Evolutionary conservation across 2,888 invertebrate species (phyloP).

Genomic region (Ormyrus rosae): DNA sequence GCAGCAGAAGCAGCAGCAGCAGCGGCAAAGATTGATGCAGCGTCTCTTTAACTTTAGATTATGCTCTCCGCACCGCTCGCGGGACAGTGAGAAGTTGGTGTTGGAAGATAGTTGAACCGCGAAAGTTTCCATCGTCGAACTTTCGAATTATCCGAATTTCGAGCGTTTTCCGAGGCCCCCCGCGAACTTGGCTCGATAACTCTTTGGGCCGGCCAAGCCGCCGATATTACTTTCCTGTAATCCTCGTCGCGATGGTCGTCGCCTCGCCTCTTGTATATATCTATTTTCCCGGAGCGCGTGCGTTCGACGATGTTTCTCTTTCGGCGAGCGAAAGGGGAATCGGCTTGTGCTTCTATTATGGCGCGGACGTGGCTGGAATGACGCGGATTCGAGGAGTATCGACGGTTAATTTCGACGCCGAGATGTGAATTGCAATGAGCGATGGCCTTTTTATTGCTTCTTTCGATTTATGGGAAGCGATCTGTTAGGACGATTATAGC

Average conservation of each 20-base stretch:
- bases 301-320: not conserved
- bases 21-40: conserved; percentile 61
- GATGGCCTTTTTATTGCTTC: no score
- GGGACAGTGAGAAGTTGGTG: conserved; percentile 64
- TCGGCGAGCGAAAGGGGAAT: conserved; percentile 1
- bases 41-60: conserved; percentile 64
- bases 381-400: not conserved
- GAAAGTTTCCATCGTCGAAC: conserved; percentile 67
- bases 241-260: not conserved
- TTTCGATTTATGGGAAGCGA: no score
- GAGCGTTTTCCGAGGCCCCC: conserved; percentile 56
- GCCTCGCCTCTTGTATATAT: not conserved
- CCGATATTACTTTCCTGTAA: conserved; percentile 49
- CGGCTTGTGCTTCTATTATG: conserved; percentile 23
- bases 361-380: not conserved
- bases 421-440: not conserved
- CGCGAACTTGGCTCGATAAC: no score
- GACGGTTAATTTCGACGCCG: conserved; percentile 1
- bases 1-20: not conserved
- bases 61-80: conserved; percentile 58
- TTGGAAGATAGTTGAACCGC: conserved; percentile 67
- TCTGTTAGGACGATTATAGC: no score
- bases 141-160: conserved; percentile 71
- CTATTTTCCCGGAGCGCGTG: not conserved
- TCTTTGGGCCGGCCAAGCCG: not conserved